A percentile compares a stretch with the other conserved stretches of the same genome.
Conservation (phyloP, 2,797 vertebrate species). For the Euphonia xanthogaster region DNA sequence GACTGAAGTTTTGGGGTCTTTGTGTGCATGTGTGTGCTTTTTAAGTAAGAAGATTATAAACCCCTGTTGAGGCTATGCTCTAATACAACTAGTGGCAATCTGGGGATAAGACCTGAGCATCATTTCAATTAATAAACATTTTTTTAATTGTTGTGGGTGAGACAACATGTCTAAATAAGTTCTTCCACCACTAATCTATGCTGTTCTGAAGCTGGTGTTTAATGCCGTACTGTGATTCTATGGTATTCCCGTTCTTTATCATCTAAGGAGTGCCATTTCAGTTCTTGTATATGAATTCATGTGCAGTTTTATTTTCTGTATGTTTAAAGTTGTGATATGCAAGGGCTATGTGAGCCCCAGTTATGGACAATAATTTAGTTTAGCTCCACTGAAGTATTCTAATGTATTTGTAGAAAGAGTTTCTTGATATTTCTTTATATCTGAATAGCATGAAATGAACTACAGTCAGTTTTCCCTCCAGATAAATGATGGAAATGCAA, state of each 20-base stretch:
- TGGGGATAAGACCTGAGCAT: not conserved
- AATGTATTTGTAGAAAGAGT: not conserved
- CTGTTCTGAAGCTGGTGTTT: not conserved
- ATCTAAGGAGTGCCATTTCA: not conserved
- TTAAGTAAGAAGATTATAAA: not conserved
- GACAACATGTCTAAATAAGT: not conserved
- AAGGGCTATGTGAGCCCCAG: not conserved
- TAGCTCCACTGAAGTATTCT: not conserved
- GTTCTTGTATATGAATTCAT: not conserved
- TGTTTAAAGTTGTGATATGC: not conserved
- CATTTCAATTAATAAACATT: not conserved
- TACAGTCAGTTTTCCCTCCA: not conserved
- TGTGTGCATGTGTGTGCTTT: not conserved
- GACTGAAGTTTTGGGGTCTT: not conserved
- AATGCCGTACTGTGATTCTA: not conserved
- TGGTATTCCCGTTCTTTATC: not conserved
- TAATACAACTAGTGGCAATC: not conserved
- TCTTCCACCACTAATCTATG: not conserved
- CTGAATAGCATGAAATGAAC: not conserved
- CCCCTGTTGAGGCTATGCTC: not conserved
- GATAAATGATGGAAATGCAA: not conserved
- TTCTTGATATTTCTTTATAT: not conserved
- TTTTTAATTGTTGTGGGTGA: not conserved
- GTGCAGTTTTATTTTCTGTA: not conserved
- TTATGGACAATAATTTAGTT: not conserved